Evolutionary conservation across 2,797 vertebrate genomes (phyloP).

Genomic region (Myripristis jacobus): DNA sequence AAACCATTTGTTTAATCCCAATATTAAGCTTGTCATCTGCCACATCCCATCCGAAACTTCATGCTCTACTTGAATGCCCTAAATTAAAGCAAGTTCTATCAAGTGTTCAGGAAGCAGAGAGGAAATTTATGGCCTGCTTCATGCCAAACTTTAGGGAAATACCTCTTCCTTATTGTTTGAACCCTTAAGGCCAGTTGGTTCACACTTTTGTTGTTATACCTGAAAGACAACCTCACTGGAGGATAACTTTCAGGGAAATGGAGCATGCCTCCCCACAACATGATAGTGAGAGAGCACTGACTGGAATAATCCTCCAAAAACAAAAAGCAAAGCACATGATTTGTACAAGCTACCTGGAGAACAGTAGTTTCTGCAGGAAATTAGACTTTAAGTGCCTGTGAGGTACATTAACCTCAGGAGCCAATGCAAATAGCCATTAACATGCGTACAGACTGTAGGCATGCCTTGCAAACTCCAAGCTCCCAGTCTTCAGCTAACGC

Average conservation of each 20-base stretch:
- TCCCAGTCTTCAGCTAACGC: background rate
- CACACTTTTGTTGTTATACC: constrained; percentile 17
- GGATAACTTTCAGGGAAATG: constrained; percentile 42
- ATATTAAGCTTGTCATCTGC: constrained; percentile 37
- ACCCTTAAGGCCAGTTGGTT: constrained; percentile 36
- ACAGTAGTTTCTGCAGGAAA: too few relatives aligned
- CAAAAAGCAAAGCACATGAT: background rate
- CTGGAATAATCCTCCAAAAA: background rate
- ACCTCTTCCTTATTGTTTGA: constrained; percentile 70
- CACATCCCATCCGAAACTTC: constrained; percentile 29
- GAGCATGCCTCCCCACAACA: constrained; percentile 18
- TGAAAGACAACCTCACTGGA: constrained; percentile 28
- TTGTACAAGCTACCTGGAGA: too few relatives aligned
- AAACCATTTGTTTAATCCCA: constrained; percentile 62
- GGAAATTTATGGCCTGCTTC: too few relatives aligned
- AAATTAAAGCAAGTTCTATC: constrained; percentile 1
- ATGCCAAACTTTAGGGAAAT: constrained; percentile 11
- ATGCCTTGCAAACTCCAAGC: background rate
- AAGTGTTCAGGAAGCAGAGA: background rate
- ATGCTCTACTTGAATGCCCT: constrained; percentile 17
- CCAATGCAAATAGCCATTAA: background rate
- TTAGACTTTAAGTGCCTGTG: too few relatives aligned
- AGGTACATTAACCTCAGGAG: too few relatives aligned
- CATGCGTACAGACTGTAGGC: background rate
- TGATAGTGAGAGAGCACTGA: constrained; percentile 2